Evolutionary conservation across 1,140 invertebrate genomes (phyloP), one percentile per base, ranked within the genome.

Genomic region (Neodiprion virginianus): DNA sequence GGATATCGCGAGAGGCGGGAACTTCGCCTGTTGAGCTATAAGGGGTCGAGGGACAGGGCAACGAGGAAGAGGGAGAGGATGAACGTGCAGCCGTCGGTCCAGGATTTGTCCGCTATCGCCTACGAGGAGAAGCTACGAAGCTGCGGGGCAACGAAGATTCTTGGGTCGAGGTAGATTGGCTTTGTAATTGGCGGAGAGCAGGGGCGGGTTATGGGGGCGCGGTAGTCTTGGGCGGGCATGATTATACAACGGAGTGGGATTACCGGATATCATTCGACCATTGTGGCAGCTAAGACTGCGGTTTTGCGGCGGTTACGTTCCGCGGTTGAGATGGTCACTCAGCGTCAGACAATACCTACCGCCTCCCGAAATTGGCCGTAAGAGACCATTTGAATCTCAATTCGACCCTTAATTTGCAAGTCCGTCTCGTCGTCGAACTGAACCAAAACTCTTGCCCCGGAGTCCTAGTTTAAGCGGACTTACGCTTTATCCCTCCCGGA

Each of bases 401-500:
- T 71, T 71, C 70, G 70, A 50, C 5, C 70, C 78, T 77, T 81
- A 82, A 82, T 82, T 82, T 82, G 80, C 80, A 79, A 82, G 79
- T 81, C 80, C 76, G 68, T 74, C 53, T 61, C 53, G 53, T 40
- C 28, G 53, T 61, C 11, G 53, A 79, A 82, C 80, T 82, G 73
- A 78, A 77, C 78, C 80, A 79, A 76, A 80, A 80, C 80, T 79
- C 77, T 74, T 73, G 47, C 40, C 21, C 53, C 73, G 69, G 0
- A 14, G 53, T 61, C 80, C 80, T 79, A 81, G 80, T 82, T 82
- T 80, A 81, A 82, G 74, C 78, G 77, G 76, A 80, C 77, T 81
- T 78, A 75, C 77, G 76, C 74, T 80, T 78, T 76, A 81, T 40
- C 28, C 28, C 28, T 40, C 28, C 2, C 28, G 28, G 28, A 40